These are phyloP conservation scores for Brachylomia viminalis DNA, from an alignment of 2,888 invertebrate species.

Conservation along the genomic window DNA sequence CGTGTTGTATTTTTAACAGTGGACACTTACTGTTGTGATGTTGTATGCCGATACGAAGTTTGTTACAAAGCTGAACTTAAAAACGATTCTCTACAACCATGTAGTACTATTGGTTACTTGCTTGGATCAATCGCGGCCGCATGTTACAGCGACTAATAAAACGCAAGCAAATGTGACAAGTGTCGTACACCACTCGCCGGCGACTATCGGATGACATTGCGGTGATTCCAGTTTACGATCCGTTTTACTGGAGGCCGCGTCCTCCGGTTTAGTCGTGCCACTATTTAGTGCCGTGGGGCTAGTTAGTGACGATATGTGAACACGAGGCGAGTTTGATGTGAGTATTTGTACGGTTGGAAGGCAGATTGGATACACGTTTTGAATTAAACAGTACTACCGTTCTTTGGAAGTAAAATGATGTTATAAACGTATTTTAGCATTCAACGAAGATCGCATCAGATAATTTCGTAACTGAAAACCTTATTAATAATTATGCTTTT, in stretches of 20 bases:
- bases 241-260: constrained; percentile 46
- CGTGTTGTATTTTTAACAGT: too few relatives aligned
- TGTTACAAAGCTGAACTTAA: neutral
- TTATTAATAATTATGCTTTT: neutral
- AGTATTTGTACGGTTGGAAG: constrained; percentile 3
- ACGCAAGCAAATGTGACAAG: constrained; percentile 47
- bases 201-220: constrained; percentile 27
- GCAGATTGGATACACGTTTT: constrained; percentile 3
- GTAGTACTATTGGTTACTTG: constrained; percentile 2
- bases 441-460: neutral
- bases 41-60: neutral
- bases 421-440: neutral
- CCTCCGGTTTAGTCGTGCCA: constrained; percentile 49
- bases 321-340: constrained; percentile 23
- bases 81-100: constrained; percentile 12
- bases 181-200: constrained; percentile 14
- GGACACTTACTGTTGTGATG: too few relatives aligned
- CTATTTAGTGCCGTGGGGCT: constrained; percentile 43
- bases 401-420: neutral
- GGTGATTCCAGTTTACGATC: constrained; percentile 61
- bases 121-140: constrained; percentile 2
- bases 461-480: neutral
- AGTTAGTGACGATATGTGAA: constrained; percentile 44
- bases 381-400: neutral
- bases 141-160: constrained; percentile 36